These are phyloP conservation scores for Buceros bicornis DNA, from an alignment of 2,797 vertebrate species.

Conservation along the genomic window DNA sequence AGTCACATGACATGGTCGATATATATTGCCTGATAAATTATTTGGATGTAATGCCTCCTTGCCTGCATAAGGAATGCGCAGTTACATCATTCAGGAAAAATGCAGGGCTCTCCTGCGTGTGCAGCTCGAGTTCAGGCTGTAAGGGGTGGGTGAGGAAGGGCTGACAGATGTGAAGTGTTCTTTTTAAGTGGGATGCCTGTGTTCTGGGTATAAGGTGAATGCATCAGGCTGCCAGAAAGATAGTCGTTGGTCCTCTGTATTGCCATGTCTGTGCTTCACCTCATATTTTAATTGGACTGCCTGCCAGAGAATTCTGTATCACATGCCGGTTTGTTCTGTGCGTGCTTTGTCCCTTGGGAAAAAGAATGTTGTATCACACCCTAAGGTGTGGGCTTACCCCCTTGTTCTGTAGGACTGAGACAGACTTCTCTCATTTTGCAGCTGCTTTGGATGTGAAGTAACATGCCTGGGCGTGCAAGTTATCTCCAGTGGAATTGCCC, in stretches of 20 bases:
- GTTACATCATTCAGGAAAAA: conserved; percentile 59
- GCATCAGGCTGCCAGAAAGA: neutral
- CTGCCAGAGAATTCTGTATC: neutral
- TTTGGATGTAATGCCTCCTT: neutral
- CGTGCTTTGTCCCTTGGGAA: neutral
- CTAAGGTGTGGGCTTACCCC: conserved; percentile 56
- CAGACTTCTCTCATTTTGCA: conserved; percentile 18
- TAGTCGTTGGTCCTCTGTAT: neutral
- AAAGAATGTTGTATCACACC: conserved; percentile 10
- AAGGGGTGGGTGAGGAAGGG: conserved; percentile 5
- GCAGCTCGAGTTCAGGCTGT: neutral
- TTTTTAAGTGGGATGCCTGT: conserved; percentile 31
- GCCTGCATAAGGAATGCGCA: neutral
- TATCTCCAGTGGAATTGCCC: conserved; percentile 22
- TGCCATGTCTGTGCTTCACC: neutral
- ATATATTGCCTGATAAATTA: neutral
- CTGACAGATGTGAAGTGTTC: conserved; percentile 15
- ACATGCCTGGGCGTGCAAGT: conserved; percentile 57
- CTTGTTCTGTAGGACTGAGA: neutral
- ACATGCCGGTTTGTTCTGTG: neutral
- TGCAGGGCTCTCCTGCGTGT: neutral
- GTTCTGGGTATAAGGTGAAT: conserved; percentile 34
- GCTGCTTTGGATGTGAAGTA: neutral
- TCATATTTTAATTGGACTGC: neutral
- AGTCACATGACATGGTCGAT: neutral